Evolutionary conservation across 2,888 invertebrate genomes (phyloP).

Genomic region (Spisula solida): DNA sequence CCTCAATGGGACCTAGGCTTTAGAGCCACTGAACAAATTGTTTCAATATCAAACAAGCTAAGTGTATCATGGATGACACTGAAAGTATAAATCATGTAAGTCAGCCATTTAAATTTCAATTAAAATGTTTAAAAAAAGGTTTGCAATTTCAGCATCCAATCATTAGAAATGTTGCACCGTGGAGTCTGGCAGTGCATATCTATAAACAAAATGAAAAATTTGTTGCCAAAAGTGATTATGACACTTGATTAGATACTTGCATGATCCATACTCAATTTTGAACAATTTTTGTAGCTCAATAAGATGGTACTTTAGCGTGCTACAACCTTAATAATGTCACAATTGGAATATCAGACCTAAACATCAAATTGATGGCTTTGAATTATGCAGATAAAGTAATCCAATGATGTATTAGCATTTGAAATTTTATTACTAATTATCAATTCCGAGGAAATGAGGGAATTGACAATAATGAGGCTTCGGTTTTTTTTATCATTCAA

Average conservation of each 20-base stretch:
- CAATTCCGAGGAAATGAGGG: background rate
- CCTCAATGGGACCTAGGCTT: too few species aligned
- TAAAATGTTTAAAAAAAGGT: too few species aligned
- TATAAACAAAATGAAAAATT: background rate
- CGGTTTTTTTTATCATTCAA: background rate
- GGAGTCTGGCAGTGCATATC: too few species aligned
- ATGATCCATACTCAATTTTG: background rate
- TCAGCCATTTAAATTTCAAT: too few species aligned
- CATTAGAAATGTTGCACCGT: too few species aligned
- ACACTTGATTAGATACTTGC: background rate
- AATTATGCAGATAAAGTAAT: background rate
- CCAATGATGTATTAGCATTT: background rate
- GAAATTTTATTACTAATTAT: background rate
- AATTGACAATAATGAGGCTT: background rate
- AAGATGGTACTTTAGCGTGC: background rate
- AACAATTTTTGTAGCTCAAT: background rate
- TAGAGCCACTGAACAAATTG: too few species aligned
- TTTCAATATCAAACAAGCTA: too few species aligned
- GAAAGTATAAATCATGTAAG: too few species aligned
- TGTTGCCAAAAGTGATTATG: background rate
- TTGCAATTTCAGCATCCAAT: too few species aligned
- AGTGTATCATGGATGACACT: too few species aligned
- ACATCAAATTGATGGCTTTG: conserved; percentile 1
- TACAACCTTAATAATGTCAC: background rate
- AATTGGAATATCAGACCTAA: background rate